Percentiles rank a stretch among this genome's conserved stretches.
These are phyloP conservation scores for Ornithorhynchus anatinus DNA, from an alignment of 2,113 vertebrate genomes.

Conservation along the genomic window DNA sequence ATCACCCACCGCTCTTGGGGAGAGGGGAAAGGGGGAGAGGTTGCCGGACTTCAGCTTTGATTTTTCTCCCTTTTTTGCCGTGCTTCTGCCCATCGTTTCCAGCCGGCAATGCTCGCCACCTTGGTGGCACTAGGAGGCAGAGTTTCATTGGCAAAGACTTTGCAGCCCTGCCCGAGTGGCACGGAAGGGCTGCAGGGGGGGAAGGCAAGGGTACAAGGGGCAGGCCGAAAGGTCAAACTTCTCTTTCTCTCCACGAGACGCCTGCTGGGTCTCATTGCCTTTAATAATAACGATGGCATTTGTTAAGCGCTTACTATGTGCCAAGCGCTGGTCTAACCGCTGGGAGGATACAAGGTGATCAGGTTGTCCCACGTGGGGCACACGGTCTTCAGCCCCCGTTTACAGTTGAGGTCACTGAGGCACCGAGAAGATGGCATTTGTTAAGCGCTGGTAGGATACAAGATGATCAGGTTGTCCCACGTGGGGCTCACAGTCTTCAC, in stretches of 20 bases:
- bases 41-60: not conserved
- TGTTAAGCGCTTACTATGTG: too few species aligned
- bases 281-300: too few species aligned
- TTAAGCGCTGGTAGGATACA: too few species aligned
- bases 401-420: too few species aligned
- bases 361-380: too few species aligned
- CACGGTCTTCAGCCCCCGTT: too few species aligned
- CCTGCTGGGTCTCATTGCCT: not conserved
- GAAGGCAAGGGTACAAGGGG: not conserved
- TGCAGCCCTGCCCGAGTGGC: not conserved
- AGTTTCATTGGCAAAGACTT: constrained; percentile 34
- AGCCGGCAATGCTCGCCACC: not conserved
- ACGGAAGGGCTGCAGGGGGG: not conserved
- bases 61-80: not conserved
- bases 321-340: too few species aligned
- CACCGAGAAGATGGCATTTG: too few species aligned
- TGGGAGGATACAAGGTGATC: too few species aligned
- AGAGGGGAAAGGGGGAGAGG: constrained; percentile 35
- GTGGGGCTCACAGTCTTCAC: too few species aligned
- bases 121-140: constrained; percentile 45
- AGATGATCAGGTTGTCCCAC: too few species aligned
- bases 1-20: too few species aligned
- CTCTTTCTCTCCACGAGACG: not conserved
- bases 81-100: not conserved
- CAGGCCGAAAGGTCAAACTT: not conserved